These are phyloP conservation scores for Amphiprion ocellaris DNA, from an alignment of 2,113 vertebrate species.

Conservation along the genomic window DNA sequence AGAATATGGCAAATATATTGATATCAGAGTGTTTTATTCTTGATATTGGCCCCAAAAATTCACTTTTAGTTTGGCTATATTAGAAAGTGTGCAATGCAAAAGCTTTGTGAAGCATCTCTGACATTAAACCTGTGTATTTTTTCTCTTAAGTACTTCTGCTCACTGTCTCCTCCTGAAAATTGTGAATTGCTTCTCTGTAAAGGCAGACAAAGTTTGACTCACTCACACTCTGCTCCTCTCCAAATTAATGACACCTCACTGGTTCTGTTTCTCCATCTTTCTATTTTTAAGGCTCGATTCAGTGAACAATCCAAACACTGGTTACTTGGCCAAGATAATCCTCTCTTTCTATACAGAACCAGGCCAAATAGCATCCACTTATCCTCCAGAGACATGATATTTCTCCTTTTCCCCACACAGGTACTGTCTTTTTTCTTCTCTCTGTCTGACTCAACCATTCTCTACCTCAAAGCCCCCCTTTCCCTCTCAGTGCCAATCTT, in stretches of 20 bases:
- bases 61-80: too few relatives aligned
- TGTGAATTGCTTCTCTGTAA: constrained; percentile 26
- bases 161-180: constrained; percentile 44
- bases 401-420: constrained; percentile 15
- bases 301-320: constrained; percentile 58
- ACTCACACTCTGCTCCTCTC: constrained; percentile 37
- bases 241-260: constrained; percentile 45
- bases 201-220: constrained; percentile 4
- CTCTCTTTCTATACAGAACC: constrained; percentile 20
- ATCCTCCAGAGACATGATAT: constrained; percentile 40
- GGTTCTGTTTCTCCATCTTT: constrained; percentile 36
- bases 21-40: too few relatives aligned
- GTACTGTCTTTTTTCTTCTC: constrained; percentile 12
- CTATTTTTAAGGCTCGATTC: constrained; percentile 42
- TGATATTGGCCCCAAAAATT: too few relatives aligned
- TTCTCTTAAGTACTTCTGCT: not conserved
- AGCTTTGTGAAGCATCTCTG: not conserved
- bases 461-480: constrained; percentile 47
- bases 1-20: too few relatives aligned
- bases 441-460: constrained; percentile 43
- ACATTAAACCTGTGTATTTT: not conserved
- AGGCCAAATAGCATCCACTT: constrained; percentile 51
- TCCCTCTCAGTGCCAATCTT: constrained; percentile 72
- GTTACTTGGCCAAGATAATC: constrained; percentile 56
- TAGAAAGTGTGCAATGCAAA: not conserved